phyloP scores from a whole-genome alignment of 2,113 vertebrate species.

The Crotalus tigris region DNA sequence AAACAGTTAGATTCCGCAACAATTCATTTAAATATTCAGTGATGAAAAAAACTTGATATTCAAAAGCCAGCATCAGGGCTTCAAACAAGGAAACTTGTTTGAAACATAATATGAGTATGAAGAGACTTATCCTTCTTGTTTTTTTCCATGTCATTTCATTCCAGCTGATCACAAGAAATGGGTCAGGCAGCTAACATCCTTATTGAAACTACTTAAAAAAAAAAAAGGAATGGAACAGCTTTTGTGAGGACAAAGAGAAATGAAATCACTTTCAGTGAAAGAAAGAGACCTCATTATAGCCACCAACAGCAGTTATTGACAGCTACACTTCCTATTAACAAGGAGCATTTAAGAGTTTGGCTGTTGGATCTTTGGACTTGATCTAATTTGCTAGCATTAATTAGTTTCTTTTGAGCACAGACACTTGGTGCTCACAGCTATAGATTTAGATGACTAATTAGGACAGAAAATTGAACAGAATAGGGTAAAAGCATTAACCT shows the following conservation, averaged over 20 bases:
- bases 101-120: conserved; percentile 36
- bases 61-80: conserved; percentile 46
- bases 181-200: conserved; percentile 67
- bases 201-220: conserved; percentile 57
- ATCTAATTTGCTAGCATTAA: conserved; percentile 98
- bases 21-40: conserved; percentile 34
- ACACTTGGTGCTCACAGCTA: conserved; percentile 87
- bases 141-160: conserved; percentile 62
- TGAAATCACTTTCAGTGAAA: conserved; percentile 90
- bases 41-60: conserved; percentile 52
- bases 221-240: conserved; percentile 74
- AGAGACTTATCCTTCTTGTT: conserved; percentile 52
- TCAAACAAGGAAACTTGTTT: conserved; percentile 40
- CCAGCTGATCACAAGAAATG: conserved; percentile 71
- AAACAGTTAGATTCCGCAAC: conserved; percentile 32
- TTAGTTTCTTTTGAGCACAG: conserved; percentile 87
- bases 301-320: conserved; percentile 86
- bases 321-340: conserved; percentile 84
- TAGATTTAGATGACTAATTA: conserved; percentile 86
- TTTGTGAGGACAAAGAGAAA: conserved; percentile 82
- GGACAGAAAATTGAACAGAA: conserved; percentile 86
- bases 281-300: conserved; percentile 85
- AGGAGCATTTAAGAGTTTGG: conserved; percentile 86
- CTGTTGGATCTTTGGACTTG: conserved; percentile 87
- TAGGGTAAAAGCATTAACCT: conserved; percentile 80